Evolutionary conservation across 2,113 vertebrate species (phyloP).

Genomic region (Ctenomys sociabilis): DNA sequence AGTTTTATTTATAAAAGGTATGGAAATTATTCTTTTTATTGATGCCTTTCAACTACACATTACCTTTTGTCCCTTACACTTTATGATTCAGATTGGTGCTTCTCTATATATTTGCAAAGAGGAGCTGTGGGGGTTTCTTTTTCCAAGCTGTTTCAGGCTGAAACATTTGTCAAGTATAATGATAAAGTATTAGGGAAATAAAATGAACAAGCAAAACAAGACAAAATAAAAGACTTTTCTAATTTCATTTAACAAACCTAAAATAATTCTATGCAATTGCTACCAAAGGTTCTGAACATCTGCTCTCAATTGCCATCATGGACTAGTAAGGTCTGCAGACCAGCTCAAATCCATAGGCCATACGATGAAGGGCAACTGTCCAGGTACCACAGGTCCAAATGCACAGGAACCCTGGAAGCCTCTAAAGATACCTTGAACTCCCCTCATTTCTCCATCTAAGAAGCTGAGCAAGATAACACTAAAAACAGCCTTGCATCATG

Average conservation of each 20-base stretch:
- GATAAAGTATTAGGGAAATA: background rate
- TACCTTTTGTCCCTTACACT: background rate
- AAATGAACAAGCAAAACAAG: background rate
- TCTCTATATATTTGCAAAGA: background rate
- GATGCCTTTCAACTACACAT: slow-evolving; percentile 11
- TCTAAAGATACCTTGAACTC: background rate
- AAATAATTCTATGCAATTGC: background rate
- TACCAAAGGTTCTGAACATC: background rate
- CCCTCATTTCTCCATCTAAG: background rate
- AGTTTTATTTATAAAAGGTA: background rate
- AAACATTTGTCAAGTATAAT: slow-evolving; percentile 2
- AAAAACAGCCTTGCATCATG: background rate
- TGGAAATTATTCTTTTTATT: background rate
- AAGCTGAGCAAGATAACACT: background rate
- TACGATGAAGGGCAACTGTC: background rate
- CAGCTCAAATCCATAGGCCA: too few relatives aligned
- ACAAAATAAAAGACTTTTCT: slow-evolving; percentile 3
- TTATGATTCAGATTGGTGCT: background rate
- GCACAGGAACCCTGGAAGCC: background rate
- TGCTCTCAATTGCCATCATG: background rate
- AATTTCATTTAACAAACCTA: background rate
- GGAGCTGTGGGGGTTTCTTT: background rate
- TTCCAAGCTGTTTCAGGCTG: background rate
- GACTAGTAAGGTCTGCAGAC: background rate
- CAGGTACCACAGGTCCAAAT: background rate